Evolutionary conservation across 2,113 vertebrate species (phyloP).

Genomic region (Rhynchopsitta pachyrhyncha): DNA sequence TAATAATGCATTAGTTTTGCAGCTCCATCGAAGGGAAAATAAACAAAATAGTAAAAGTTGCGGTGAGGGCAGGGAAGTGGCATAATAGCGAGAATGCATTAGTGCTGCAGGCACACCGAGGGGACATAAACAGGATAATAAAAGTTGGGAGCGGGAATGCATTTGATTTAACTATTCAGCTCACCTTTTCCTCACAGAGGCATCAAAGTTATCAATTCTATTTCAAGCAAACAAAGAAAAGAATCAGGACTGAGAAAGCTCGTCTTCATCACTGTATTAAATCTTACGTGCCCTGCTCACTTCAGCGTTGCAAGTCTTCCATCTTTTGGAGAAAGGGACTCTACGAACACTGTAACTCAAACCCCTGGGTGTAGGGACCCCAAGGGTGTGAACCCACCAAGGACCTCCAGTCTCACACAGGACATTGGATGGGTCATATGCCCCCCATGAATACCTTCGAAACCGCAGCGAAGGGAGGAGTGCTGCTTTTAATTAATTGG

Average conservation of each 20-base stretch:
- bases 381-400: background rate
- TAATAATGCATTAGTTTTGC: constrained; percentile 35
- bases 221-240: background rate
- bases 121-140: constrained; percentile 45
- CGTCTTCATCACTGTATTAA: background rate
- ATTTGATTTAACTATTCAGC: background rate
- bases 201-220: background rate
- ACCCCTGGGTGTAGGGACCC: background rate
- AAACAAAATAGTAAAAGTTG: constrained; percentile 26
- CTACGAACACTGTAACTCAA: background rate
- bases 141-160: constrained; percentile 39
- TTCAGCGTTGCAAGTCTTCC: background rate
- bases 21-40: background rate
- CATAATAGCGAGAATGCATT: background rate
- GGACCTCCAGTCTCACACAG: background rate
- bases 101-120: constrained; percentile 15
- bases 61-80: background rate
- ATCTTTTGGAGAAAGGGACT: background rate
- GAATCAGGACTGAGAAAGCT: background rate
- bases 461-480: background rate
- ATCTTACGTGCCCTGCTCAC: background rate
- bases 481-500: constrained; percentile 37
- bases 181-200: background rate
- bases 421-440: background rate
- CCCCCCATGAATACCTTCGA: background rate